Evolutionary conservation across 2,113 vertebrate species (phyloP).

Genomic region (Amazona vittata): DNA sequence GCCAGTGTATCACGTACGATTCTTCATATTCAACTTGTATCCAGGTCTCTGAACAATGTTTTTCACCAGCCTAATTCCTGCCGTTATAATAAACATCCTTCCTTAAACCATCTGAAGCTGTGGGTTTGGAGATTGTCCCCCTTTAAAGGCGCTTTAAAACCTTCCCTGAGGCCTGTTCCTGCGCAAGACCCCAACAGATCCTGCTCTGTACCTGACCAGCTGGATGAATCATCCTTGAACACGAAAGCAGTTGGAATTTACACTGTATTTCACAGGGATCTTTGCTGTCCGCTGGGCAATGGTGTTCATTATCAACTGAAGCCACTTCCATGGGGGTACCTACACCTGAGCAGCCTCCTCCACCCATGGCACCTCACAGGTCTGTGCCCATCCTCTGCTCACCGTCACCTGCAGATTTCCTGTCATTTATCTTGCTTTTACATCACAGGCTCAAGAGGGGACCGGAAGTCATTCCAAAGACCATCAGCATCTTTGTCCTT

Average conservation of each 20-base stretch:
- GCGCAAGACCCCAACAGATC: background rate
- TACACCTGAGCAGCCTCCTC: background rate
- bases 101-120: background rate
- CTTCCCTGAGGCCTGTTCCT: background rate
- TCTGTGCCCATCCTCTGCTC: background rate
- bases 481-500: background rate
- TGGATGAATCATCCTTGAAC: background rate
- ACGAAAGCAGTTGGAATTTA: background rate
- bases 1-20: background rate
- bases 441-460: background rate
- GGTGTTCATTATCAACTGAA: background rate
- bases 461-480: background rate
- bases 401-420: background rate
- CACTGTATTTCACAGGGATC: background rate
- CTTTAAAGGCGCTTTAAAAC: background rate
- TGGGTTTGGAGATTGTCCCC: rapidly evolving
- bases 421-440: background rate
- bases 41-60: background rate
- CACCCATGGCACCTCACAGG: rapidly evolving
- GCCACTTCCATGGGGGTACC: background rate
- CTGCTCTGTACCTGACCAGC: background rate
- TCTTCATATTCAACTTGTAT: background rate
- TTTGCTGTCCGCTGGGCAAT: background rate
- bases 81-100: background rate
- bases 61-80: background rate